phyloP scores from a whole-genome alignment of 92 coral and sea anemone genomes.

The Epizoanthus ramosus region DNA sequence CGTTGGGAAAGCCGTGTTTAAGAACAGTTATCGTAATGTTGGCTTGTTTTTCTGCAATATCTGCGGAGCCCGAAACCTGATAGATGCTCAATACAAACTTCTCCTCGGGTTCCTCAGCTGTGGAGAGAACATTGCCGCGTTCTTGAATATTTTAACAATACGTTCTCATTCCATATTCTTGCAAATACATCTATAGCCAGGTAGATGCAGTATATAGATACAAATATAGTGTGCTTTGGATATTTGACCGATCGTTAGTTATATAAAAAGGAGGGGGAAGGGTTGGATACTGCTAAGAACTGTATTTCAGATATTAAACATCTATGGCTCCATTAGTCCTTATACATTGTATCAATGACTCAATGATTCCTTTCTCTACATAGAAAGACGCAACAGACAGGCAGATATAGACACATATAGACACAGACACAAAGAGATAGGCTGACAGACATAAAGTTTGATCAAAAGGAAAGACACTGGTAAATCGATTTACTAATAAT shows the following conservation, averaged over 20 bases:
- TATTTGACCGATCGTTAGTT: too few species aligned
- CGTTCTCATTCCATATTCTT: background rate
- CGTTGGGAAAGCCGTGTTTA: slow-evolving; percentile 93
- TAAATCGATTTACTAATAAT: too few species aligned
- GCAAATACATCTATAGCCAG: too few species aligned
- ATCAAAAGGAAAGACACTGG: too few species aligned
- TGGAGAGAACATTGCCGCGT: background rate
- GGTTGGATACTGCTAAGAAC: too few species aligned
- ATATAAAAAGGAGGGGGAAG: background rate
- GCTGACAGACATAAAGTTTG: too few species aligned
- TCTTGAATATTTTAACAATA: background rate
- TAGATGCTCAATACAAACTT: slow-evolving; percentile 65
- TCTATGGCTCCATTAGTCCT: background rate
- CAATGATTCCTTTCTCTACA: background rate
- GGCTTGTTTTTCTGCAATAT: slow-evolving; percentile 74
- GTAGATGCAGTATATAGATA: too few species aligned
- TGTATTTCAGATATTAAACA: background rate
- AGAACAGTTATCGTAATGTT: slow-evolving; percentile 83
- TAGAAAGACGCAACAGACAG: too few species aligned
- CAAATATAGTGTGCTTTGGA: too few species aligned
- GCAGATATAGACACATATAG: too few species aligned
- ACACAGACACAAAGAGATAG: too few species aligned
- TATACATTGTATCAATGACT: background rate
- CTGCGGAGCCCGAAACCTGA: slow-evolving; percentile 80
- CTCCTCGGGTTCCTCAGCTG: slow-evolving; percentile 85